phyloP scores from a whole-genome alignment of 2,113 vertebrate species.

The Plecturocebus donacophilus region DNA sequence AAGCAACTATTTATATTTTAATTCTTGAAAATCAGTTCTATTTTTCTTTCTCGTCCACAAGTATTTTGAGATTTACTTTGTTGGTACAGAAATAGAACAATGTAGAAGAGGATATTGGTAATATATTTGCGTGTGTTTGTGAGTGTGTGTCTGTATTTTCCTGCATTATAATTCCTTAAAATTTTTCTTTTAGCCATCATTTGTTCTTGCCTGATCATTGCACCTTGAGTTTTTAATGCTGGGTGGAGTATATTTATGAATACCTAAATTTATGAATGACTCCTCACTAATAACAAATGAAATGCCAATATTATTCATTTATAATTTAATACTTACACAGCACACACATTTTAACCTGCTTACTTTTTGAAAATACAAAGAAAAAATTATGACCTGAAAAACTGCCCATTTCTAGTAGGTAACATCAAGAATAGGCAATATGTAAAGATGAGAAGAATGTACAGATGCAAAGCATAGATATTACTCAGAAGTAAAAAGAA shows the following conservation, averaged over 20 bases:
- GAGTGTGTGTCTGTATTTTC: background rate
- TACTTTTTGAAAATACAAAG: background rate
- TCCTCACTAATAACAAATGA: background rate
- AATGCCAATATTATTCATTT: background rate
- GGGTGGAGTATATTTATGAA: background rate
- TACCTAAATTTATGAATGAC: background rate
- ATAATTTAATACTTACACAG: background rate
- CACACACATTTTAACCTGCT: background rate
- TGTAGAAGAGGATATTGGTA: background rate
- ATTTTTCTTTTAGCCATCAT: background rate
- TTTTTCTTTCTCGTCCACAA: background rate
- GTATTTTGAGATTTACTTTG: constrained; percentile 9
- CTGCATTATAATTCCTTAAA: background rate
- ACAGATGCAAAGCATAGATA: background rate
- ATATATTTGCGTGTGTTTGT: background rate
- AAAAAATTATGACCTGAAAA: background rate
- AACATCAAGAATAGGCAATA: background rate
- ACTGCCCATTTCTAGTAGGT: background rate
- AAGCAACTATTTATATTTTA: background rate
- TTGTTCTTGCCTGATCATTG: background rate
- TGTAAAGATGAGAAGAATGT: background rate
- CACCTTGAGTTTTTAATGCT: constrained; percentile 11
- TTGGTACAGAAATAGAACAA: background rate
- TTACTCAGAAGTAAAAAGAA: background rate
- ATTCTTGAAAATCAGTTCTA: background rate